Conservation (phyloP, 2,797 vertebrate genomes). For the Poliocrania exsul region DNA sequence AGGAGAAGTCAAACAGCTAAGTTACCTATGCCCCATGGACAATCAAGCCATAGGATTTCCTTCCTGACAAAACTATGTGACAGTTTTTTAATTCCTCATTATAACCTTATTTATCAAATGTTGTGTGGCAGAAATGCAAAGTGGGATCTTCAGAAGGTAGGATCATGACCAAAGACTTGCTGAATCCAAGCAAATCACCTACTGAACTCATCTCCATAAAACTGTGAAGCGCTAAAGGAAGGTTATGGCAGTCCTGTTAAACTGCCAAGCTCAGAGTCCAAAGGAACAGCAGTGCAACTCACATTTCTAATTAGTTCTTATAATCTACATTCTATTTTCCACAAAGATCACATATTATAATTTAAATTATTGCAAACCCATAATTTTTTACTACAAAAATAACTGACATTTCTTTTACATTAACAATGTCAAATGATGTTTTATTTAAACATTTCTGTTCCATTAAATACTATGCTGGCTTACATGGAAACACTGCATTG, state of each 20-base stretch:
- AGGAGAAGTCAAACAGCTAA: not conserved
- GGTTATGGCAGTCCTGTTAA: not conserved
- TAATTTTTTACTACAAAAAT: not conserved
- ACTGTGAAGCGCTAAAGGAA: not conserved
- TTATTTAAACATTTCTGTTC: not conserved
- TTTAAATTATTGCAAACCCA: not conserved
- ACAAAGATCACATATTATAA: not conserved
- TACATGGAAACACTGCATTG: not conserved
- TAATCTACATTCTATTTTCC: not conserved
- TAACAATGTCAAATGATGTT: not conserved
- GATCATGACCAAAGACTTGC: not conserved
- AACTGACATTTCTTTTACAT: not conserved
- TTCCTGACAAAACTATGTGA: not conserved
- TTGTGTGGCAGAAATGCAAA: accelerated
- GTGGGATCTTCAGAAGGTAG: not conserved
- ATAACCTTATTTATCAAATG: not conserved
- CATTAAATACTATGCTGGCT: not conserved
- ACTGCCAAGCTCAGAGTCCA: too few relatives aligned
- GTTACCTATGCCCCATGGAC: not conserved
- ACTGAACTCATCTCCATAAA: not conserved
- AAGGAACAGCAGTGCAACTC: not conserved
- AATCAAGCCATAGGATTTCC: not conserved
- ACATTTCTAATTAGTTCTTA: not conserved
- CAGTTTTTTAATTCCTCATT: not conserved
- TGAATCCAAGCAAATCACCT: not conserved